A percentile compares a stretch with the other conserved stretches of the same genome.
These are phyloP conservation scores for Smittia sp. DNA, from an alignment of 2,888 invertebrate genomes.

Conservation along the genomic window DNA sequence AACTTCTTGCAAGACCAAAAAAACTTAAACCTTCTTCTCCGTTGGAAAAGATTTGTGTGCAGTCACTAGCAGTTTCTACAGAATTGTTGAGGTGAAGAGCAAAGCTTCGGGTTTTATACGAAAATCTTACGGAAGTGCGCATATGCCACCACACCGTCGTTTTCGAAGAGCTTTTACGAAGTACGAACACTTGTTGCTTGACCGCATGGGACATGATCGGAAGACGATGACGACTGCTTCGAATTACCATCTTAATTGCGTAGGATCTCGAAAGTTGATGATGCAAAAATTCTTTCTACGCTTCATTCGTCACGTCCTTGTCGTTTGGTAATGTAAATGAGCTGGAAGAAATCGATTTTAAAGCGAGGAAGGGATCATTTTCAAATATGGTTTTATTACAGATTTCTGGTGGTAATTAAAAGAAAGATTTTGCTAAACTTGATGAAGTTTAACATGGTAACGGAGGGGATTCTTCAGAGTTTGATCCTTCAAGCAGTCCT, in stretches of 20 bases:
- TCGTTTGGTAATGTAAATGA: background rate
- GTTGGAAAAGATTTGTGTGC: background rate
- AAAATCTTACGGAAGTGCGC: background rate
- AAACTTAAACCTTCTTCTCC: background rate
- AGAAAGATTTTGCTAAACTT: constrained; percentile 8
- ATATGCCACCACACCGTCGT: background rate
- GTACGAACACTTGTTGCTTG: constrained; percentile 15
- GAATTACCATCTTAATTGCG: constrained; percentile 11
- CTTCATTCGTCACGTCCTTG: background rate
- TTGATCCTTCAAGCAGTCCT: background rate
- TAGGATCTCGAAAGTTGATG: background rate
- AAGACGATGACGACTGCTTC: background rate
- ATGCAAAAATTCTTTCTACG: background rate
- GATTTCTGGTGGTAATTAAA: background rate
- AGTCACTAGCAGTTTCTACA: background rate
- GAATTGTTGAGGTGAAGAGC: background rate
- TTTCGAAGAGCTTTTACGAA: background rate
- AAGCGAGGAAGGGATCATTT: background rate
- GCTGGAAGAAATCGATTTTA: background rate
- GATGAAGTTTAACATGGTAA: background rate
- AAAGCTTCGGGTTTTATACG: background rate
- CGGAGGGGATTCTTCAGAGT: background rate
- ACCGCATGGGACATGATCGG: background rate
- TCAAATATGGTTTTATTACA: too few species aligned
- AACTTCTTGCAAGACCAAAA: background rate